Evolutionary conservation across 1,140 invertebrate genomes (phyloP), one percentile per base, ranked within the genome.

Genomic region (Trachelipus rathkii): DNA sequence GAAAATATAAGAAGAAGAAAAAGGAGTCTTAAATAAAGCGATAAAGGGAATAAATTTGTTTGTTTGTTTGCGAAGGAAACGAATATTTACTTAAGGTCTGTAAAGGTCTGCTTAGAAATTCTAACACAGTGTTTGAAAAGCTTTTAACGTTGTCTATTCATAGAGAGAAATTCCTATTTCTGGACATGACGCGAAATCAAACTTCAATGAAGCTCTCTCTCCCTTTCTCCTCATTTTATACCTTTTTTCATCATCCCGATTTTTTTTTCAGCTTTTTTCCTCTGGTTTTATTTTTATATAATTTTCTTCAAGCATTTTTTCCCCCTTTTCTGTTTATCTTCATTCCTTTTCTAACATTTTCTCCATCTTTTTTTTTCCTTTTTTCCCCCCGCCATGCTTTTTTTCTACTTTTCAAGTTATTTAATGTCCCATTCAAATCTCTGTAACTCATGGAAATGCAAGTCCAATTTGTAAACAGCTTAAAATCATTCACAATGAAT

Each of bases 111-210:
- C 50, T 60, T 60, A 60, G 50, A 60, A 60, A 60, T 60, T 60
- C 50, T 60, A 15, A 60, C 50, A 60, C 50, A 60, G 50, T 60
- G 11, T 60, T 60, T 60, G 50, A 19, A 60, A 19, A 15, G 11
- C 50, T 60, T 60, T 60, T 60, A 60, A 60, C 19, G 50, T 60
- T 60, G 50, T 19, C 50, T 60, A 60, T 60, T 60, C 50, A 60
- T 60, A 13, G 50, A 19, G 50, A 19, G 50, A 19, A 60, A 60
- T 60, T 60, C 50, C 50, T 60, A 60, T 60, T 19, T 60, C 50
- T 60, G 50, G 50, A 60, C 50, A 60, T 60, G 50, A 60, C 50
- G 50, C 11, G 50, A 60, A 60, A 60, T 60, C 50, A 60, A 60
- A 60, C 50, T 60, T 60, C 50, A 60, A 60, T 60, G 50, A 15